Conservation (phyloP, 2,888 invertebrate species). For the Troides aeacus region DNA sequence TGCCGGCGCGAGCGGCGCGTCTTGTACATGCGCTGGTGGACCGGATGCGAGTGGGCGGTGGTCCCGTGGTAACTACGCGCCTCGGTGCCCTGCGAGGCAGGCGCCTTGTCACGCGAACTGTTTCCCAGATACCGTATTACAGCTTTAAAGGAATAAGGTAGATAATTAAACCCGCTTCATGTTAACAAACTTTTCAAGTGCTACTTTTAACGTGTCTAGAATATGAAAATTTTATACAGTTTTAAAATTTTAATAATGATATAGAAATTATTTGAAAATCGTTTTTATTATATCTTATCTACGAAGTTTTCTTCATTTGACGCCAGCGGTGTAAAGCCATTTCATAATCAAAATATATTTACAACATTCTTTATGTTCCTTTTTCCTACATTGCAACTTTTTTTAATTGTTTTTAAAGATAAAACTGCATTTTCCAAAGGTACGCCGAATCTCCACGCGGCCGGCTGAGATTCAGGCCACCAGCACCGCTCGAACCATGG, state of each 20-base stretch:
- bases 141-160: conserved; percentile 76
- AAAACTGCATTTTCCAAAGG: conserved; percentile 37
- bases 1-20: conserved; percentile 71
- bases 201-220: too few relatives aligned
- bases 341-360: too few relatives aligned
- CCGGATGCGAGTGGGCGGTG: conserved; percentile 76
- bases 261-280: too few relatives aligned
- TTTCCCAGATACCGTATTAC: conserved; percentile 65
- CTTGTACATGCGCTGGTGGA: conserved; percentile 74
- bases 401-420: too few relatives aligned
- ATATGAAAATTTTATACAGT: too few relatives aligned
- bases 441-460: conserved; percentile 75
- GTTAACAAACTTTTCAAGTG: too few relatives aligned
- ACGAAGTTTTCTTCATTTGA: too few relatives aligned
- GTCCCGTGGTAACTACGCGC: conserved; percentile 64
- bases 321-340: too few relatives aligned
- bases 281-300: too few relatives aligned
- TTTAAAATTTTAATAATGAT: too few relatives aligned
- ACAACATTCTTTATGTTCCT: too few relatives aligned
- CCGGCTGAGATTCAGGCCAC: conserved; percentile 77
- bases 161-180: neutral
- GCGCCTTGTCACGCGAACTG: conserved; percentile 64
- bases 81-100: conserved; percentile 68
- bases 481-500: conserved; percentile 81
- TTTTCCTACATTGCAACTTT: too few relatives aligned